Evolutionary conservation across 2,113 vertebrate species (phyloP).

Genomic region (Ceyx melanurus): DNA sequence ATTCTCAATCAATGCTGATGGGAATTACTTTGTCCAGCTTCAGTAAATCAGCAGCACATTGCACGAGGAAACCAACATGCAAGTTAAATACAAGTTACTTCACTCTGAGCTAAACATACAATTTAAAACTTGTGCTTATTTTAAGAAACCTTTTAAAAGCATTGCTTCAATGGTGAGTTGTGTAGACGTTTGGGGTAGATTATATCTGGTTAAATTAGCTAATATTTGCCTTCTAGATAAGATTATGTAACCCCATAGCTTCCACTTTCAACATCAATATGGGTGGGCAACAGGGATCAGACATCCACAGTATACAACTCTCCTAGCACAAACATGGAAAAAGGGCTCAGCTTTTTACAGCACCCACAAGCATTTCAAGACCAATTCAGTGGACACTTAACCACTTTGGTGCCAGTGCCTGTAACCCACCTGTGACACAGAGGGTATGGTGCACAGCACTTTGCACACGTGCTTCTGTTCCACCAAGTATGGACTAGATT

Average conservation of each 20-base stretch:
- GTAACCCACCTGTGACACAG: background rate
- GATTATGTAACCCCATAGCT: constrained; percentile 15
- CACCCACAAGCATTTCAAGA: background rate
- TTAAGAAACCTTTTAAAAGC: constrained; percentile 15
- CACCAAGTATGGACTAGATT: accelerated
- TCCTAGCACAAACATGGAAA: background rate
- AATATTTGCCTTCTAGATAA: constrained; percentile 16
- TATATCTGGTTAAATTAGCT: constrained; percentile 24
- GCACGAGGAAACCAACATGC: background rate
- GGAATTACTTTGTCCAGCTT: constrained; percentile 34
- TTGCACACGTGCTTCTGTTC: background rate
- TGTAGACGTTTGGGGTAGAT: constrained; percentile 34
- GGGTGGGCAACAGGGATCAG: background rate
- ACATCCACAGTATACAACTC: background rate
- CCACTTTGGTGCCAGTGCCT: background rate
- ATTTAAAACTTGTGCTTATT: constrained; percentile 27
- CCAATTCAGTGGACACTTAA: background rate
- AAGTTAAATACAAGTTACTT: background rate
- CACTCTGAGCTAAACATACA: background rate
- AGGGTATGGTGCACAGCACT: accelerated
- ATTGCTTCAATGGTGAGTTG: background rate
- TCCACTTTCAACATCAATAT: constrained; percentile 10
- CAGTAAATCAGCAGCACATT: background rate
- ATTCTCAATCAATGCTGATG: constrained; percentile 55
- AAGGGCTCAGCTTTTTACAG: background rate